phyloP scores from a whole-genome alignment of 2,888 invertebrate species.

The Meghimatium bilineatum region DNA sequence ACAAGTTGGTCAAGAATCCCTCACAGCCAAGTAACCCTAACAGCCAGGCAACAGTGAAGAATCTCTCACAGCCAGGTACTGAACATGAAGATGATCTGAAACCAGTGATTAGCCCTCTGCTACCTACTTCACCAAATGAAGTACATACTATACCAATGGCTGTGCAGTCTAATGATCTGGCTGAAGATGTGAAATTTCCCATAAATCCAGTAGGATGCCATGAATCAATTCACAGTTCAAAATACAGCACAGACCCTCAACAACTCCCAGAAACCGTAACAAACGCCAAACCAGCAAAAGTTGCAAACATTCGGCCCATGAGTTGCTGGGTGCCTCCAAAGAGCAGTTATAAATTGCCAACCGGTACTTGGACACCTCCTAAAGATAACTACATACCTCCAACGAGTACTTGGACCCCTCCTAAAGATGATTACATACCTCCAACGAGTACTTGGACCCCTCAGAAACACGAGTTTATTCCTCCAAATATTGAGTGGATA shows the following conservation, averaged over 20 bases:
- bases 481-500: constrained; percentile 48
- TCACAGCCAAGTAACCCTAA: constrained; percentile 48
- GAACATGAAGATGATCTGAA: not conserved
- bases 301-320: constrained; percentile 32
- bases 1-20: not conserved
- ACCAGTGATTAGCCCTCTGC: not conserved
- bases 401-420: constrained; percentile 48
- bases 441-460: constrained; percentile 55
- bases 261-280: too few relatives aligned
- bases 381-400: constrained; percentile 52
- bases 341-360: constrained; percentile 52
- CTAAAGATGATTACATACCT: constrained; percentile 50
- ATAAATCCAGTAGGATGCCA: not conserved
- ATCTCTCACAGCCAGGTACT: not conserved
- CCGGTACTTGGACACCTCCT: constrained; percentile 52
- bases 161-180: not conserved
- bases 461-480: constrained; percentile 21
- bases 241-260: not conserved
- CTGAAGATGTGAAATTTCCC: not conserved
- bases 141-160: not conserved
- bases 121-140: not conserved
- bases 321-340: constrained; percentile 51
- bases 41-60: constrained; percentile 4
- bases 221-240: not conserved
- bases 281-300: constrained; percentile 18